These are phyloP conservation scores for Subacronicta megacephala DNA, from an alignment of 2,888 invertebrate genomes.

Conservation along the genomic window DNA sequence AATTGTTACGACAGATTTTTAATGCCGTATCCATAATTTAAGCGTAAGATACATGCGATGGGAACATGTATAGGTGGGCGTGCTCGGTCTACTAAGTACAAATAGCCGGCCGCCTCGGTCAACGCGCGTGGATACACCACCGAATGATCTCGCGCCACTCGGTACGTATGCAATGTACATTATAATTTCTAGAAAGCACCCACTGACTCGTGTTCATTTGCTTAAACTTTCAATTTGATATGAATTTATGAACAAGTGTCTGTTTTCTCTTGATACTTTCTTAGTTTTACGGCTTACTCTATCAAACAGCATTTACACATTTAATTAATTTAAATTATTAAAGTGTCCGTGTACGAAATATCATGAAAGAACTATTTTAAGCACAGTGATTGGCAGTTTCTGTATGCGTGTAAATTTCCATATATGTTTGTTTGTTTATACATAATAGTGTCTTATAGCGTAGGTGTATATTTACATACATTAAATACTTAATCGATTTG, in stretches of 20 bases:
- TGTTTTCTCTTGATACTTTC: constrained; percentile 72
- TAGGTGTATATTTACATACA: constrained; percentile 27
- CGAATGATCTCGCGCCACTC: constrained; percentile 65
- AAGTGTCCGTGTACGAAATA: constrained; percentile 19
- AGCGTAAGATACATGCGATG: constrained; percentile 18
- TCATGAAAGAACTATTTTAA: constrained; percentile 24
- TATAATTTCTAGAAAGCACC: constrained; percentile 85
- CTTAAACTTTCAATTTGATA: constrained; percentile 86
- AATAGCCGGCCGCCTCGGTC: constrained; percentile 68
- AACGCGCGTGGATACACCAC: constrained; percentile 64
- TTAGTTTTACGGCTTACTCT: constrained; percentile 42
- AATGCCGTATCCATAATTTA: constrained; percentile 59
- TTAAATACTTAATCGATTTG: constrained; percentile 37
- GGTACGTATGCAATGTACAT: constrained; percentile 68
- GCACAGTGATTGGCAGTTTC: constrained; percentile 22
- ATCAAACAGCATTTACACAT: constrained; percentile 22
- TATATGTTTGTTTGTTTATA: constrained; percentile 41
- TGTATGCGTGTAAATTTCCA: constrained; percentile 20
- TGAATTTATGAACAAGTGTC: constrained; percentile 74
- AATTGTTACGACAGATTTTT: not conserved
- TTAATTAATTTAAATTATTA: constrained; percentile 46
- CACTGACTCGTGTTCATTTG: constrained; percentile 78
- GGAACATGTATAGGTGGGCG: constrained; percentile 70
- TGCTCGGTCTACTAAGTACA: constrained; percentile 78
- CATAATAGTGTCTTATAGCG: constrained; percentile 15